A percentile compares a stretch with the other conserved stretches of the same genome.
These are phyloP conservation scores for Arbacia lixula DNA, from an alignment of 53 echinoderm and acorn worm species.

Conservation along the genomic window DNA sequence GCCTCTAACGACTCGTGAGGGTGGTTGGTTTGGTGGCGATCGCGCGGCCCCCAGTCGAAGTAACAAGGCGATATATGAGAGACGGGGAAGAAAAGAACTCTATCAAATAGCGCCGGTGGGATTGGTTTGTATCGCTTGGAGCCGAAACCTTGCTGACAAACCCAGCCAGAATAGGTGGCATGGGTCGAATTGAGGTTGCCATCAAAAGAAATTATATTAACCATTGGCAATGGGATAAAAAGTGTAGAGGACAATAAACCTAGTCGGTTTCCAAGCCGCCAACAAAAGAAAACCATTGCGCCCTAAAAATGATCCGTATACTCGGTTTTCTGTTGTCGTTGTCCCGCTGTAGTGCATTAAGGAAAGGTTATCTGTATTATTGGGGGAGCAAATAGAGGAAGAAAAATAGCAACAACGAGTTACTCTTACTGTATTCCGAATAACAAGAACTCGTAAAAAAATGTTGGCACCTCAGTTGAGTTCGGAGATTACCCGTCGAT, in stretches of 20 bases:
- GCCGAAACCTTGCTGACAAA: constrained; percentile 26
- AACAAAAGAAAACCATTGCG: constrained; percentile 42
- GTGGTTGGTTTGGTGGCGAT: no score
- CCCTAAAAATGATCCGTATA: constrained; percentile 5
- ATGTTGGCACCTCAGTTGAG: no score
- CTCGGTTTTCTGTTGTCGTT: constrained; percentile 4
- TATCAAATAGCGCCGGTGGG: constrained; percentile 46
- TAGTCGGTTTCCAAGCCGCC: constrained; percentile 28
- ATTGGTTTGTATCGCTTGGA: constrained; percentile 7
- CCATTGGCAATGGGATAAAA: constrained; percentile 50
- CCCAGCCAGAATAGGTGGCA: constrained; percentile 3
- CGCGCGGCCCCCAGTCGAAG: no score
- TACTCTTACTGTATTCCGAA: no score
- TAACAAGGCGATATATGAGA: constrained; percentile 12
- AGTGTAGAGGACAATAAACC: constrained; percentile 36
- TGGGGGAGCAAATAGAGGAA: neutral
- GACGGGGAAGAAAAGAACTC: constrained; percentile 20
- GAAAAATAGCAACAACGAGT: neutral
- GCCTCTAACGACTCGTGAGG: constrained; percentile 27
- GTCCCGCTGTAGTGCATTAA: constrained; percentile 5
- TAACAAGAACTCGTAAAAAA: no score
- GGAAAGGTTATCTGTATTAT: constrained; percentile 28
- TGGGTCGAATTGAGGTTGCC: constrained; percentile 49
- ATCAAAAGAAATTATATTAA: constrained; percentile 53
- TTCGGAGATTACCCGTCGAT: no score